Conservation (phyloP, 2,797 vertebrate species). For the Odontamblyopus lacepedii region DNA sequence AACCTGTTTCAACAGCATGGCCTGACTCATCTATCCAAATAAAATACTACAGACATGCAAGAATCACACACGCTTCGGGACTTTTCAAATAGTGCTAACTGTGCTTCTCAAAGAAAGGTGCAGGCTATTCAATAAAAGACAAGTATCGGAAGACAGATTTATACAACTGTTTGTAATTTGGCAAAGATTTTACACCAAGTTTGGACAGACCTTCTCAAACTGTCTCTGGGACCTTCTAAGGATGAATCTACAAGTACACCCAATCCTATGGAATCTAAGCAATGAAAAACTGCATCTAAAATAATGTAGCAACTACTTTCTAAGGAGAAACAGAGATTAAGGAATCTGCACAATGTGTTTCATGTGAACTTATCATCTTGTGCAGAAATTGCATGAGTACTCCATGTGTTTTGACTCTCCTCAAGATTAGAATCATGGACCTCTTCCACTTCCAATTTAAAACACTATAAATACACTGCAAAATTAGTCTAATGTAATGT, state of each 20-base stretch:
- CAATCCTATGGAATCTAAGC: too few relatives aligned
- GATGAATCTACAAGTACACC: neutral
- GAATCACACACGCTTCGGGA: constrained; percentile 10
- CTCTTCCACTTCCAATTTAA: neutral
- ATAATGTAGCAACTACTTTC: too few relatives aligned
- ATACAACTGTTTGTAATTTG: neutral
- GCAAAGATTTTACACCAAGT: neutral
- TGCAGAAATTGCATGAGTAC: neutral
- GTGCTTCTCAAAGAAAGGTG: neutral
- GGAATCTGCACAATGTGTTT: too few relatives aligned
- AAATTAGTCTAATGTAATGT: too few relatives aligned
- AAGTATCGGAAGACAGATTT: neutral
- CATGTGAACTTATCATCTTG: neutral
- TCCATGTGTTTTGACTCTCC: neutral
- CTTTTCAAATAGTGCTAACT: constrained; percentile 6
- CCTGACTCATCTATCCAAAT: constrained; percentile 72
- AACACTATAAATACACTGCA: too few relatives aligned
- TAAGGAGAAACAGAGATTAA: too few relatives aligned
- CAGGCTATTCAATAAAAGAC: neutral
- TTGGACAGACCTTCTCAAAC: neutral
- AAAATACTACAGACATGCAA: constrained; percentile 50
- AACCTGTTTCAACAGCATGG: constrained; percentile 70
- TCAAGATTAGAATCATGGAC: neutral
- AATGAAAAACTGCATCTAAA: too few relatives aligned
- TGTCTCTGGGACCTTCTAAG: neutral